Evolutionary conservation across 2,113 vertebrate genomes (phyloP).

Genomic region (Catharus minimus): DNA sequence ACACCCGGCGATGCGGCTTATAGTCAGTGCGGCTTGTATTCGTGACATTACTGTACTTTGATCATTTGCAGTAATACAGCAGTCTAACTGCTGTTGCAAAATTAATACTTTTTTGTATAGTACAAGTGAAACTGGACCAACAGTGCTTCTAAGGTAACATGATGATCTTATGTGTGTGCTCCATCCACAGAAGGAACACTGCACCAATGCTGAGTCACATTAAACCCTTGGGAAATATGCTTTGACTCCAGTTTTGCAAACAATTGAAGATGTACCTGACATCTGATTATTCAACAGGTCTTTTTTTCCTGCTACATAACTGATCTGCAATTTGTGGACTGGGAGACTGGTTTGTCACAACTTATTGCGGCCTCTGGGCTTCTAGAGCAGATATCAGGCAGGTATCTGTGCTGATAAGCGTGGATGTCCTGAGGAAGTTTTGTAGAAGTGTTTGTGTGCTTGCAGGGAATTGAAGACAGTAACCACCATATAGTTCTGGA

Average conservation of each 20-base stretch:
- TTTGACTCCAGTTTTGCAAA: background rate
- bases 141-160: background rate
- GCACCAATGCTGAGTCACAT: background rate
- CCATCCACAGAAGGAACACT: background rate
- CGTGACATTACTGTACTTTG: background rate
- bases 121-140: background rate
- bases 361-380: background rate
- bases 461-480: background rate
- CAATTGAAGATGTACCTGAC: background rate
- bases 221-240: background rate
- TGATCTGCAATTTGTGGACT: background rate
- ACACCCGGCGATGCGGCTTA: too few species aligned
- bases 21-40: too few species aligned
- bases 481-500: background rate
- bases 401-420: fast-evolving
- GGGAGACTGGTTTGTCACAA: background rate
- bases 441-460: background rate
- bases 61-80: background rate
- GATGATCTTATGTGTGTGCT: background rate
- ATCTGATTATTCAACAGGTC: background rate
- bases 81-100: background rate
- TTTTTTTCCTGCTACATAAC: fast-evolving
- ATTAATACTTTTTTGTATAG: background rate
- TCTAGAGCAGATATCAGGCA: background rate
- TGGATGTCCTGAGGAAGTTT: background rate